A percentile compares a stretch with the other conserved stretches of the same genome.
Evolutionary conservation across 35 echinoderm and acorn worm genomes (phyloP).

Genomic region (Heliocidaris erythrogramma): DNA sequence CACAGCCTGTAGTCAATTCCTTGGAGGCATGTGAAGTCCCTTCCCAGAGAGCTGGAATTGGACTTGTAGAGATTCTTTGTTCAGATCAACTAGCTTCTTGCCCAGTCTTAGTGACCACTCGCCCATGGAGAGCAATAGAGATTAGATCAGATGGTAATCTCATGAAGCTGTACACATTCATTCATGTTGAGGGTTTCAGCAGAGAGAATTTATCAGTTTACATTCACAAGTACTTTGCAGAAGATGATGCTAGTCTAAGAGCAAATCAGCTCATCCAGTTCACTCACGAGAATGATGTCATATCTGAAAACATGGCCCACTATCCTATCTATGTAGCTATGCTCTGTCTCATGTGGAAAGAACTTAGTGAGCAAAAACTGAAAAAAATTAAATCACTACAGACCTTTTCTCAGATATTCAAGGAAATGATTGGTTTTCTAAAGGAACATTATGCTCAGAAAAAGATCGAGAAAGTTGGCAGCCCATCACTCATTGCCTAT

Average conservation of each 20-base stretch:
- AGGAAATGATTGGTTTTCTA: not conserved
- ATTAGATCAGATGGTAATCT: not conserved
- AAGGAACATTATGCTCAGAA: slow-evolving; percentile 1
- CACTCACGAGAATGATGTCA: not conserved
- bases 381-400: not conserved
- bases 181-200: not conserved
- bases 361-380: not conserved
- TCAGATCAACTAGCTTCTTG: not conserved
- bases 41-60: no score
- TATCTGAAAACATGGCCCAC: not conserved
- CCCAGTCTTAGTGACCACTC: not conserved
- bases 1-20: no score
- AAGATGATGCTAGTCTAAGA: not conserved
- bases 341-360: not conserved
- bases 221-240: not conserved
- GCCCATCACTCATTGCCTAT: not conserved
- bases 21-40: no score
- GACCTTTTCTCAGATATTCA: not conserved
- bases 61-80: no score
- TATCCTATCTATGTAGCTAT: not conserved
- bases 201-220: not conserved
- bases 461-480: not conserved
- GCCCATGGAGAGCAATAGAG: not conserved
- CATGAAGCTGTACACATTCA: not conserved
- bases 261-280: not conserved